A percentile compares a stretch with the other conserved stretches of the same genome.
Conservation (phyloP, 2,113 vertebrate species). For the Dicaeum eximium region DNA sequence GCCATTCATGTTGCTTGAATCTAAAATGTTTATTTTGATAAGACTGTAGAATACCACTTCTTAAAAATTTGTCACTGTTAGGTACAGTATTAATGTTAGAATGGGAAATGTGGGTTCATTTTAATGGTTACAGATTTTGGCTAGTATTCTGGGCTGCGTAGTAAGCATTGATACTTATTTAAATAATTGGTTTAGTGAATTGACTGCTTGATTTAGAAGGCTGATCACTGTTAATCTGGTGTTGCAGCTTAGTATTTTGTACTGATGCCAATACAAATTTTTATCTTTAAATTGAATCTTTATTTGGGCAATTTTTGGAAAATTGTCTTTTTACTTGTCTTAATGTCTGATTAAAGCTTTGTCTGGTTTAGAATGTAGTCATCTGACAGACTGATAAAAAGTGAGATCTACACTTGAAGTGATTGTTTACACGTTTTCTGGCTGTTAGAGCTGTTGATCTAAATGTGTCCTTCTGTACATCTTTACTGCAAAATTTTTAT, state of each 20-base stretch:
- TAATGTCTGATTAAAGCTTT: not conserved
- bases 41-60: not conserved
- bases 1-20: not conserved
- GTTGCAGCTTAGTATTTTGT: not conserved
- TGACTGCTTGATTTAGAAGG: not conserved
- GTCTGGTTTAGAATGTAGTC: not conserved
- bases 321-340: not conserved
- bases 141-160: not conserved
- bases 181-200: not conserved
- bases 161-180: not conserved
- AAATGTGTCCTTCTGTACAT: constrained; percentile 5
- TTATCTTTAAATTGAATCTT: not conserved
- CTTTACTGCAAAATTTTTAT: constrained; percentile 43
- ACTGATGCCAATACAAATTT: not conserved
- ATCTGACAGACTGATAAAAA: not conserved
- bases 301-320: not conserved
- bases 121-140: not conserved
- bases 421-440: not conserved
- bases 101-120: not conserved
- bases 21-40: not conserved
- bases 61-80: not conserved
- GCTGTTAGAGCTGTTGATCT: not conserved
- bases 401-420: not conserved
- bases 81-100: not conserved
- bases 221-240: not conserved